These are phyloP conservation scores for Cathartes aura DNA, from an alignment of 2,113 vertebrate genomes.

Conservation along the genomic window DNA sequence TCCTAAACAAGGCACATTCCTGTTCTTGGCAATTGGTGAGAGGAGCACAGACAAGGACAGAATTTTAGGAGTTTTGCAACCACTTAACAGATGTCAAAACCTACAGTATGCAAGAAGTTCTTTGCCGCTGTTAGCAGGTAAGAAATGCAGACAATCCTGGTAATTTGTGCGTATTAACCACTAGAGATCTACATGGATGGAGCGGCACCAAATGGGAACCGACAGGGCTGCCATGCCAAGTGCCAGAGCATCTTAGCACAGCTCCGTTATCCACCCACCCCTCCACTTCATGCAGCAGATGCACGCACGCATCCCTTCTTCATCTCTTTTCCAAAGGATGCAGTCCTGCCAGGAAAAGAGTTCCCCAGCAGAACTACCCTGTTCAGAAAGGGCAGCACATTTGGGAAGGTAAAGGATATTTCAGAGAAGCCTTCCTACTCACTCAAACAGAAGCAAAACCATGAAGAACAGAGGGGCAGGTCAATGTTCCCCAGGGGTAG, in stretches of 20 bases:
- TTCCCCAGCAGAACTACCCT: not conserved
- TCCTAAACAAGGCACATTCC: conserved; percentile 54
- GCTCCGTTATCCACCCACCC: not conserved
- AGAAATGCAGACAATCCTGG: not conserved
- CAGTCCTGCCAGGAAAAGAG: not conserved
- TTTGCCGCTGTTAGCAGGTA: not conserved
- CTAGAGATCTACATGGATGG: not conserved
- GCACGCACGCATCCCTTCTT: not conserved
- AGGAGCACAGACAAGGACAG: not conserved
- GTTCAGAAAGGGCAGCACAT: not conserved
- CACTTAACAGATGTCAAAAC: not conserved
- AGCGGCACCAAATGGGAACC: not conserved
- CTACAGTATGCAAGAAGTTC: not conserved
- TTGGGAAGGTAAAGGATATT: not conserved
- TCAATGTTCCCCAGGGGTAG: not conserved
- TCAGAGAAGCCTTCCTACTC: not conserved
- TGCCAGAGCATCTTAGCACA: not conserved
- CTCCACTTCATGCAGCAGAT: not conserved
- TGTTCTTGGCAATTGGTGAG: not conserved
- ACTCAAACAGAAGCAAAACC: not conserved
- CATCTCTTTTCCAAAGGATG: not conserved
- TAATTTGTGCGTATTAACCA: not conserved
- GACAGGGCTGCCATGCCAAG: not conserved
- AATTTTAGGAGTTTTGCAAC: not conserved
- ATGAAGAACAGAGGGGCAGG: not conserved